Base-by-base conservation (phyloP, 2,797 vertebrate species). In the Centropyge bicolor region DNA sequence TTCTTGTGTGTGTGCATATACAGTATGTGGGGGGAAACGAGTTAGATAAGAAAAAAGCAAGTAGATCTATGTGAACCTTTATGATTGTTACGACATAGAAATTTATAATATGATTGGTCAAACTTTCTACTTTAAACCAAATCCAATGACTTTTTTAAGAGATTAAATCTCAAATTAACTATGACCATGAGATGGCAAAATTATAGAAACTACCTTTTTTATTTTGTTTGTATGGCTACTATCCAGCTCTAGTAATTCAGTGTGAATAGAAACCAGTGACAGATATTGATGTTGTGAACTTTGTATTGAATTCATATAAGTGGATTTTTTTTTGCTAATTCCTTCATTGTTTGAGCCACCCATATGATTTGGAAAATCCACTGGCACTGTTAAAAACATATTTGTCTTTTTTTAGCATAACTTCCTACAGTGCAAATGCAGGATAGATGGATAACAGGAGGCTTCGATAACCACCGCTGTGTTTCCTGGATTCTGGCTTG, bases 211-310 rank as follows among this genome's bases (percentile, higher is more conserved):
- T 76, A 71, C 63, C 17, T 80, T 76, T 76, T 80, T 80, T 66
- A 55, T 68, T 75, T 80, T 74, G 76, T 78, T 79, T 75, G 45
- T 82, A 77, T 81, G 83, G 83, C 68, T 75, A 66, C 64, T 57
- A 68, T 81, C 67, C 35, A 82, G 59, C 84, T 82, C 22, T 64
- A 68, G 69, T 80, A 81, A 88, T 85, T 80, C 67, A 78, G 46
- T 89, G 84, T 89, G 85, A 90, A 81, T 91, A 85, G 67, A 86
- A 86, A 87, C 61, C 65, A 77, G 82, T 88, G 78, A 84, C 40
- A 56, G 49, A 84, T 77, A 73, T 87, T 20, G 78, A 78, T 86
- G 68, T 89, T 76, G 62, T 91, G 70, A 78, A 82, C 84, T 84
- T 86, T 85, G 77, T 86, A 80, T 70, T 84, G 65, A 78, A 78